A percentile compares a stretch with the other conserved stretches of the same genome.
Evolutionary conservation across 2,113 vertebrate species (phyloP).

Genomic region (Dascyllus trimaculatus): DNA sequence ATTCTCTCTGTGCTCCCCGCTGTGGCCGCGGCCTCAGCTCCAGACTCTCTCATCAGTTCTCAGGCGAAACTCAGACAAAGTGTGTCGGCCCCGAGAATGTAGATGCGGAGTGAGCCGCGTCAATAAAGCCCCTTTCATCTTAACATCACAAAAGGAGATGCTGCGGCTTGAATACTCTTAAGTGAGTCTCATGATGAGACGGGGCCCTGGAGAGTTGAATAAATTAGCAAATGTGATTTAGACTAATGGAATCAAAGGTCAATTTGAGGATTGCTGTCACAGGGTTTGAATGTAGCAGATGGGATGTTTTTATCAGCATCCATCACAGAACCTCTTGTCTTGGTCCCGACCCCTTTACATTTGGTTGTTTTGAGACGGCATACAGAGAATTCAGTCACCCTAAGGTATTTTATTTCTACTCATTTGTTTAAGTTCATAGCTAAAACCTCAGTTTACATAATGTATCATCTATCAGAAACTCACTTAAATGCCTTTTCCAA

Average conservation of each 20-base stretch:
- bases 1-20: conserved; percentile 30
- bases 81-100: conserved; percentile 14
- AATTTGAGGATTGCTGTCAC: conserved; percentile 37
- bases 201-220: conserved; percentile 6
- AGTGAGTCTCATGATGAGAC: conserved; percentile 20
- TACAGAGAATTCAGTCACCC: too few species aligned
- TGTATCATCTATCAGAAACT: too few species aligned
- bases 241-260: conserved; percentile 34
- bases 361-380: not conserved
- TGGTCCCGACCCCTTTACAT: not conserved
- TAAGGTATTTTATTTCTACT: too few species aligned
- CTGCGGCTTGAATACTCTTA: conserved; percentile 30
- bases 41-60: conserved; percentile 17
- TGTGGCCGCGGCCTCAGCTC: not conserved
- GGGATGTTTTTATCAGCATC: not conserved
- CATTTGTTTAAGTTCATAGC: too few species aligned
- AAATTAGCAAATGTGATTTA: conserved; percentile 45
- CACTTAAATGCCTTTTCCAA: too few species aligned
- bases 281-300: conserved; percentile 30
- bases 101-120: conserved; percentile 5
- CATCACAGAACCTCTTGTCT: not conserved
- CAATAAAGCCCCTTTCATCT: conserved; percentile 16
- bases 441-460: too few species aligned
- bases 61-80: conserved; percentile 10
- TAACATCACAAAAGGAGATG: conserved; percentile 26